These are phyloP conservation scores for Eupleurogrammus muticus DNA, from an alignment of 2,797 vertebrate genomes.

Conservation along the genomic window DNA sequence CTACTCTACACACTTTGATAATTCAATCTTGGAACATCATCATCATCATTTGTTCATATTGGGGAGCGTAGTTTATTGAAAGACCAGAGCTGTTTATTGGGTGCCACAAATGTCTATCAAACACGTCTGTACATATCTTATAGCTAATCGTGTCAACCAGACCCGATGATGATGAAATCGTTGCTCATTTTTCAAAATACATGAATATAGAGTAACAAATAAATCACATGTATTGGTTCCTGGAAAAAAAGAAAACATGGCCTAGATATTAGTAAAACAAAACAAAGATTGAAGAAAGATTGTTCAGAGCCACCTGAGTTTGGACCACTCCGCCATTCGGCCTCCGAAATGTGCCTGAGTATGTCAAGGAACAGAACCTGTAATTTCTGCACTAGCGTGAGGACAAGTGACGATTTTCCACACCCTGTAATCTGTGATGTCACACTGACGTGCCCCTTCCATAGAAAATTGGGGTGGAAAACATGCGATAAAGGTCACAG, in stretches of 20 bases:
- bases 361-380: slow-evolving; percentile 18
- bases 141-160: no score
- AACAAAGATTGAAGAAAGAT: background rate
- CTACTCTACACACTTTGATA: no score
- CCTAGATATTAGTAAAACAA: background rate
- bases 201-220: background rate
- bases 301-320: background rate
- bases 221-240: background rate
- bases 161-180: no score
- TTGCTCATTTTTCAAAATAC: no score
- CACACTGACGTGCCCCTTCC: slow-evolving; percentile 38
- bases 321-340: background rate
- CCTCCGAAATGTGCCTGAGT: slow-evolving; percentile 17
- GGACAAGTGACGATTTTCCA: slow-evolving; percentile 50
- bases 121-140: no score
- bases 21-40: no score
- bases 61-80: no score
- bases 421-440: slow-evolving; percentile 51
- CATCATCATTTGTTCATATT: no score
- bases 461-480: slow-evolving; percentile 25
- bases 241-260: background rate
- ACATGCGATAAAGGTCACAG: slow-evolving; percentile 41
- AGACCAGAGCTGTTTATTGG: no score
- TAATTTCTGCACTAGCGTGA: slow-evolving; percentile 45
- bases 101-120: no score